phyloP scores from a whole-genome alignment of 2,113 vertebrate species.

The Campylomormyrus numenius region DNA sequence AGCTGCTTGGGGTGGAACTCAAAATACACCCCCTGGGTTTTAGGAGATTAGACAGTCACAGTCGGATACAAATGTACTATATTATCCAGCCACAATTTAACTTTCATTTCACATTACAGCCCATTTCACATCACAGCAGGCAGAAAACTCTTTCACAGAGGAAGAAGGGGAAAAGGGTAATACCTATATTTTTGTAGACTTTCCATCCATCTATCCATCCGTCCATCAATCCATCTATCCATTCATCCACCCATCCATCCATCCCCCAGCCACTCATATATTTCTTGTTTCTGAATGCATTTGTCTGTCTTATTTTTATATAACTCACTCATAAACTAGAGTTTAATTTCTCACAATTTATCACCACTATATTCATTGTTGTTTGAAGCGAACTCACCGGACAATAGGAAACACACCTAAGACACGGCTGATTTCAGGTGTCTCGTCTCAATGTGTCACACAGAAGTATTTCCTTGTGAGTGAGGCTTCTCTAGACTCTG shows the following conservation, averaged over 20 bases:
- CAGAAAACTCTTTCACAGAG: neutral
- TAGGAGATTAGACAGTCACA: neutral
- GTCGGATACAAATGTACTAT: neutral
- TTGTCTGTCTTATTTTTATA: neutral
- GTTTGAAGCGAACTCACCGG: neutral
- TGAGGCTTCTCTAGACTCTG: neutral
- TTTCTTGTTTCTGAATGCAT: neutral
- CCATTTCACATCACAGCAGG: conserved; percentile 3
- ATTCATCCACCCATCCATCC: neutral
- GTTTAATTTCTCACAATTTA: neutral
- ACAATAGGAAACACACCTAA: neutral
- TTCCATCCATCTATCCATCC: neutral
- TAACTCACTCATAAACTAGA: neutral
- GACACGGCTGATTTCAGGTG: neutral
- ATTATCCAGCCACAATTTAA: neutral
- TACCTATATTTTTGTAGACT: neutral
- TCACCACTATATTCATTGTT: neutral
- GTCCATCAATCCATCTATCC: neutral
- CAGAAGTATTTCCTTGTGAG: neutral
- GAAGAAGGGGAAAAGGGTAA: neutral
- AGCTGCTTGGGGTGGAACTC: neutral
- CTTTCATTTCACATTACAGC: neutral
- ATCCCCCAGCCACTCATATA: neutral
- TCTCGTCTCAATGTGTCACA: neutral
- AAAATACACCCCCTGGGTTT: neutral